These are phyloP conservation scores for Planococcus citri DNA, from an alignment of 1,140 invertebrate genomes.

Conservation along the genomic window DNA sequence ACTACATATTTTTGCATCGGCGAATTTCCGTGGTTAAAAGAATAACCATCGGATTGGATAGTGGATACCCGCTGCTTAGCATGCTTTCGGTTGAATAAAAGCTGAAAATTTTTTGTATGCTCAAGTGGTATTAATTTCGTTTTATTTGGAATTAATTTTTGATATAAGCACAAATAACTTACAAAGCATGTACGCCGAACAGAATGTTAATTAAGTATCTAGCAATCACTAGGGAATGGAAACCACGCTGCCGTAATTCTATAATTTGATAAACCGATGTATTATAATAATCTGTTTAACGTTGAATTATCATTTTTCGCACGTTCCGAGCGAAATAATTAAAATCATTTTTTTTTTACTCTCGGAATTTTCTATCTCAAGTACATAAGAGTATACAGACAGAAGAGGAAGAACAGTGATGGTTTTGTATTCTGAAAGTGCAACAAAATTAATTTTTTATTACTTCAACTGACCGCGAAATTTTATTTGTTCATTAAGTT, in stretches of 20 bases:
- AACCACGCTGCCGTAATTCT: background rate
- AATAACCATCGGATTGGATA: too few relatives aligned
- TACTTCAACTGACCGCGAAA: background rate
- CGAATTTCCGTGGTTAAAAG: too few relatives aligned
- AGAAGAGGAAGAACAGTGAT: background rate
- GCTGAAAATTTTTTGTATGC: background rate
- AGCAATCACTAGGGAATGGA: background rate
- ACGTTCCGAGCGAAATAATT: background rate
- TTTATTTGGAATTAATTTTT: background rate
- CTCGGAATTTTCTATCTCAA: background rate
- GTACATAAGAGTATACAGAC: too few relatives aligned
- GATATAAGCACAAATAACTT: background rate
- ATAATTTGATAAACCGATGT: background rate
- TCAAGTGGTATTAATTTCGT: background rate
- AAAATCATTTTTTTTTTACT: background rate
- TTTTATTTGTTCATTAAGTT: too few relatives aligned
- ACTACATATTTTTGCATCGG: too few relatives aligned
- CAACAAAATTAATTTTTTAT: background rate
- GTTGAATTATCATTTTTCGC: background rate
- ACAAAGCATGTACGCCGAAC: background rate
- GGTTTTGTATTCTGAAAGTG: background rate
- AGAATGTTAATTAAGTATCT: background rate
- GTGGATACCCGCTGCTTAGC: background rate
- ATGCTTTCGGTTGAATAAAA: background rate
- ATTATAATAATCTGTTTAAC: background rate